Percentiles rank a stretch among this genome's conserved stretches.
Evolutionary conservation across 2,888 invertebrate species (phyloP).

Genomic region (Psylliodes chrysocephalus): DNA sequence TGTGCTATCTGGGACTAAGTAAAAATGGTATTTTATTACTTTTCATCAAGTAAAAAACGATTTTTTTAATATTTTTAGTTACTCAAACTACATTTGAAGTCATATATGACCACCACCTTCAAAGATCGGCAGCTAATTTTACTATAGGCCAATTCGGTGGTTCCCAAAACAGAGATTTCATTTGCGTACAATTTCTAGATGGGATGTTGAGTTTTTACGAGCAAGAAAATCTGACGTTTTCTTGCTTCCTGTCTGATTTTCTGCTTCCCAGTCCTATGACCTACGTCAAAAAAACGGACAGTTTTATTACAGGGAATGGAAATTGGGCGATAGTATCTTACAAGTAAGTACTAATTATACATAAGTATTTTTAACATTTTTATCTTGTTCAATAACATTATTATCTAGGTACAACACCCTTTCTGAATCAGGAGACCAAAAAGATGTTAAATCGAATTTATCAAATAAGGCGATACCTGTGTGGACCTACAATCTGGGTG

Average conservation of each 20-base stretch:
- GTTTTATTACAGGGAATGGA: slow-evolving; percentile 84
- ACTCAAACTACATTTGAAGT: slow-evolving; percentile 76
- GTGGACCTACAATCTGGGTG: slow-evolving; percentile 85
- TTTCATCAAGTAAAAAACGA: too few species aligned
- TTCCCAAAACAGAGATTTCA: slow-evolving; percentile 83
- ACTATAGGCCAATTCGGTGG: slow-evolving; percentile 89
- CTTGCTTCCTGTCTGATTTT: slow-evolving; percentile 81
- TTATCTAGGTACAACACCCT: slow-evolving; percentile 77
- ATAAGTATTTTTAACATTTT: neutral
- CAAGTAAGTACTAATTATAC: slow-evolving; percentile 68
- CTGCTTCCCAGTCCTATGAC: slow-evolving; percentile 86
- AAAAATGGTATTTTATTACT: too few species aligned
- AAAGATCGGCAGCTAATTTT: slow-evolving; percentile 80
- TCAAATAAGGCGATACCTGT: slow-evolving; percentile 76
- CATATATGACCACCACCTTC: slow-evolving; percentile 84
- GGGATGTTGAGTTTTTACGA: slow-evolving; percentile 91
- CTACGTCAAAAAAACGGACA: slow-evolving; percentile 84
- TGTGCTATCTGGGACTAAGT: too few species aligned
- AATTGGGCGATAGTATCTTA: slow-evolving; percentile 87
- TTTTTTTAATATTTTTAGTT: too few species aligned
- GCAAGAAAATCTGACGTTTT: slow-evolving; percentile 89
- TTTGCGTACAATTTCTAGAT: slow-evolving; percentile 92
- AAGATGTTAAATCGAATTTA: slow-evolving; percentile 67
- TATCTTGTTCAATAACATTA: neutral
- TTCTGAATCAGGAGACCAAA: slow-evolving; percentile 75